Evolutionary conservation across 2,888 invertebrate species (phyloP), one percentile per base, ranked within the genome.

Genomic region (Neoscelio sp.): DNA sequence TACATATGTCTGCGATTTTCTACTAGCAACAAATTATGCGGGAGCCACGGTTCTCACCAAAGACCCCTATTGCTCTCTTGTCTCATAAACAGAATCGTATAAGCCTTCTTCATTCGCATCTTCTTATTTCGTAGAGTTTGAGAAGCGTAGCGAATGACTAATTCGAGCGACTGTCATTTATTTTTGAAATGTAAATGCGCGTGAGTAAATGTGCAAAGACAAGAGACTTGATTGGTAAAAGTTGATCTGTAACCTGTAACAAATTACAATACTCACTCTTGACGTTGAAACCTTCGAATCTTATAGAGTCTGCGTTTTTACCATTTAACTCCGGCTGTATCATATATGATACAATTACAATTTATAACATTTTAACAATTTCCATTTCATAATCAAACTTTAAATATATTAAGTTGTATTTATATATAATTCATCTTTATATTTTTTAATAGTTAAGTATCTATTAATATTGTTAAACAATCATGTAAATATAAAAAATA

Each of bases 81-180:
- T 65, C 74, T 75, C 58, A 33, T 58, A 67, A 75, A 75, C 60
- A 67, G 38, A 56, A 60, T 54, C 35, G 28, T 38, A 64, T 40
- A 46, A 56, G 20, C 44, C 48, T 44, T 58, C 56, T 30, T 44
- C 52, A 28, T 35, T 48, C 40, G 30, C 35, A 12, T 60, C 42
- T 13, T 40, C 54, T 46, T 64, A 77, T 40, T 60, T 50, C 70
- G 50, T 6, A 35, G 38, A 35, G 46, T 68, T 74, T 68, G 77
- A 82, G 70, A 73, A 73, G 79, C 77, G 52, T 75, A 68, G 52
- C 82, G 70, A 82, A 82, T 76, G 64, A 73, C 60, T 73, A 50
- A 80, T 60, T 67, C 60, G 71, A 68, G 42, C 74, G 50, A 75
- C 78, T 80, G 82, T 82, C 80, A 80, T 68, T 82, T 76, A 80